A percentile compares a stretch with the other conserved stretches of the same genome.
Evolutionary conservation across 2,888 invertebrate genomes (phyloP).

Genomic region (Synergus japonicus): DNA sequence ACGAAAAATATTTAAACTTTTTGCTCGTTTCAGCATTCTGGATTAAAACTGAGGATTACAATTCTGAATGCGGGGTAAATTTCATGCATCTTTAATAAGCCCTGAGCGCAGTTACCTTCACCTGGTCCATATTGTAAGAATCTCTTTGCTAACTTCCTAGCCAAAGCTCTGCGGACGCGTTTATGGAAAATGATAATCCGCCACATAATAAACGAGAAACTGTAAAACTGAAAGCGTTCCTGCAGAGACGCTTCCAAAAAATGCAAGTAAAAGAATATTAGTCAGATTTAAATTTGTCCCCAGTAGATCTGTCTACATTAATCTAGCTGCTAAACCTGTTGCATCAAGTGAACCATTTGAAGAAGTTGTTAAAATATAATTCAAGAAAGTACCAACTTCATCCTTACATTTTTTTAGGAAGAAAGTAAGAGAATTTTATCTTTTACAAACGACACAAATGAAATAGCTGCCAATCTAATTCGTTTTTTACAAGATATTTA

Average conservation of each 20-base stretch:
- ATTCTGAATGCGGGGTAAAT: neutral
- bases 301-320: no score
- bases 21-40: neutral
- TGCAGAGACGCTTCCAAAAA: neutral
- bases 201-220: neutral
- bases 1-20: neutral
- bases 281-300: no score
- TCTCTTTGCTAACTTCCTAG: slow-evolving; percentile 2
- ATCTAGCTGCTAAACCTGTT: neutral
- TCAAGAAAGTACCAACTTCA: no score
- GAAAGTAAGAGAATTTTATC: neutral
- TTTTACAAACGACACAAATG: neutral
- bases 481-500: neutral
- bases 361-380: no score
- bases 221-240: neutral
- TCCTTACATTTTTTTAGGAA: neutral
- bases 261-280: neutral
- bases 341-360: neutral
- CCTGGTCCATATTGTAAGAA: slow-evolving; percentile 1
- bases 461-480: neutral
- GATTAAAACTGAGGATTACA: neutral
- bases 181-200: neutral
- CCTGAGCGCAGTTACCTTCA: slow-evolving; percentile 2
- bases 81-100: neutral
- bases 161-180: neutral